Evolutionary conservation across 2,888 invertebrate genomes (phyloP), one percentile per base, ranked within the genome.

Genomic region (Platynereis dumerilii): DNA sequence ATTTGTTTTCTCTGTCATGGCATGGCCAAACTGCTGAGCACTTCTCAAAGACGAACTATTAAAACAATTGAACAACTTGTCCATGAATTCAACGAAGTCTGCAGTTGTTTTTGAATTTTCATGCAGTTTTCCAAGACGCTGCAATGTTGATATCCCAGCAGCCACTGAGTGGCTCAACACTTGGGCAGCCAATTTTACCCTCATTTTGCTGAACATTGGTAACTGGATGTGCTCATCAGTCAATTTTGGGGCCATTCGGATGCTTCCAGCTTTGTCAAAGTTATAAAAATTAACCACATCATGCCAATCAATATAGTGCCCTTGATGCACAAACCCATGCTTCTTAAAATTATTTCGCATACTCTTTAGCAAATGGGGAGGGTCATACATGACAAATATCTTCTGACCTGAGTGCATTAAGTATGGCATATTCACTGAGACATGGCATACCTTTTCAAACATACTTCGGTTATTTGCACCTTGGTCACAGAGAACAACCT

Each of bases 361-460:
- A 29, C 57, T 66, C 24, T 62, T 66, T 20, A 66, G 7, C 27
- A 66, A 52, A 62, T 66, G 66, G 29, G 66, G 58, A 17, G 61
- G 62, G 28, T 66, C 63, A 66, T 58, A 64, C 48, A 66, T 24
- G 54, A 22, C 34, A 53, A 58, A 58, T n/a, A 66, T 53, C 20
- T 28, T 52, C 3, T 64, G 22, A 3, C 28, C 58, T 27, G n/a
- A 42, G 17, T n/a, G 42, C 5, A 58, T 20, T 22, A 66, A 58
- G 45, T 22, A 63, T 12, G 63, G 66, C 34, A 34, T 24, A 2
- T 66, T 53, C 0, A 27, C 20, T n/a, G 66, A 27, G 22, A 65
- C 55, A n/a, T 57, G 34, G 15, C 65, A 28, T 44, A 1, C n/a
- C 53, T 45, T 62, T 2, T 61, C 34, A 15, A 65, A 44, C 0